Conservation (phyloP, 2,797 vertebrate species). For the Rousettus madagascariensis region DNA sequence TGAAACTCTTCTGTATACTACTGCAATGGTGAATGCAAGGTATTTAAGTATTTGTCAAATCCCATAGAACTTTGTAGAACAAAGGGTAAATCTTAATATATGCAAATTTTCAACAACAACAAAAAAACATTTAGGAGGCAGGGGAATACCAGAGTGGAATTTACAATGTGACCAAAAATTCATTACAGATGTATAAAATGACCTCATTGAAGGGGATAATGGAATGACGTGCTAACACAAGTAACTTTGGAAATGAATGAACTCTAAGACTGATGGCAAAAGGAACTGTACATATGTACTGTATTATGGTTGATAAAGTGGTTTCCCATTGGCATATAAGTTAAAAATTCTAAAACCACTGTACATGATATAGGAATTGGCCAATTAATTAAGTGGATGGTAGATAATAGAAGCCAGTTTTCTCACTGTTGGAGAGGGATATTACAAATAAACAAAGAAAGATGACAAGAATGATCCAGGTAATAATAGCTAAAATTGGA, state of each 20-base stretch:
- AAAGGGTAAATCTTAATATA: neutral
- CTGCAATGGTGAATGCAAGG: neutral
- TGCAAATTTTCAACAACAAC: neutral
- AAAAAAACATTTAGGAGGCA: neutral
- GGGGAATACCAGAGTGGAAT: neutral
- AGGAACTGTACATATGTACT: neutral
- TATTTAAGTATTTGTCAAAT: neutral
- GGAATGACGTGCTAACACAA: neutral
- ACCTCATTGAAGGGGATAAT: neutral
- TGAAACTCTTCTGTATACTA: neutral
- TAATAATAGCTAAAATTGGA: neutral
- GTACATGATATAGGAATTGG: neutral
- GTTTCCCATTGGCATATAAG: neutral
- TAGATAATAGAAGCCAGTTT: neutral
- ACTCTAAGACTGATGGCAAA: neutral
- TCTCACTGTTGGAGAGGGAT: neutral
- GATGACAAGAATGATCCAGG: neutral
- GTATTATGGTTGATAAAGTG: neutral
- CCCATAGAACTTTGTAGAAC: neutral
- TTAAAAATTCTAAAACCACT: neutral
- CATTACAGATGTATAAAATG: neutral
- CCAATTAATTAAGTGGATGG: neutral
- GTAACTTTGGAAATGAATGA: neutral
- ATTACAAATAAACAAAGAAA: neutral
- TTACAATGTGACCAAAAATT: neutral